Conservation (phyloP, 1,140 invertebrate genomes). For the Psilanteris sp. region DNA sequence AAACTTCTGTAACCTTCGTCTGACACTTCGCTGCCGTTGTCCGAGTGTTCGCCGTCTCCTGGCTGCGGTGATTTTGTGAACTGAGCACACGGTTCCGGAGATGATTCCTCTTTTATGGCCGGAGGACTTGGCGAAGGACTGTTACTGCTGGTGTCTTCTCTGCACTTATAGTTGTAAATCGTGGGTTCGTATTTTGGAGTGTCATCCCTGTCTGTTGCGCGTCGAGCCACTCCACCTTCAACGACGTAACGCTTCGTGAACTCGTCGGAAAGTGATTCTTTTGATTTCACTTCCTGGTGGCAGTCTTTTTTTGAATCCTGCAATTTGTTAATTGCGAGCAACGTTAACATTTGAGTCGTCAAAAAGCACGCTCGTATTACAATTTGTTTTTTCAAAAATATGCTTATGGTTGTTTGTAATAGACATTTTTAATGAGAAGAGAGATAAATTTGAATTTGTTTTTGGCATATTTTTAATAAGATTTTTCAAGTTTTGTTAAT, state of each 20-base stretch:
- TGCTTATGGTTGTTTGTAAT: too few species aligned
- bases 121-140: conserved; percentile 76
- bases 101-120: conserved; percentile 71
- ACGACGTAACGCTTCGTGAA: conserved; percentile 75
- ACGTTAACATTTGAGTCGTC: conserved; percentile 25
- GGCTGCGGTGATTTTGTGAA: conserved; percentile 70
- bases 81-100: conserved; percentile 62
- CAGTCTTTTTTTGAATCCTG: conserved; percentile 72
- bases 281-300: conserved; percentile 69
- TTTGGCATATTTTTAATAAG: too few species aligned
- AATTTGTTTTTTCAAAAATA: too few species aligned
- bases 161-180: conserved; percentile 76
- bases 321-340: conserved; percentile 40
- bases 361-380: too few species aligned
- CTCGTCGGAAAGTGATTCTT: conserved; percentile 71
- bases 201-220: conserved; percentile 70
- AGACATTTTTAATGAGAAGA: too few species aligned
- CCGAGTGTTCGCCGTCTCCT: conserved; percentile 83
- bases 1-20: conserved; percentile 92
- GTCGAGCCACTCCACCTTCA: conserved; percentile 73
- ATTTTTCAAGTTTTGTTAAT: too few species aligned
- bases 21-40: conserved; percentile 91
- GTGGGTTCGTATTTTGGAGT: conserved; percentile 75
- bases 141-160: conserved; percentile 70
- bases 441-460: too few species aligned